phyloP scores from a whole-genome alignment of 1,140 invertebrate species.

The Oncopodura yosiiana region DNA sequence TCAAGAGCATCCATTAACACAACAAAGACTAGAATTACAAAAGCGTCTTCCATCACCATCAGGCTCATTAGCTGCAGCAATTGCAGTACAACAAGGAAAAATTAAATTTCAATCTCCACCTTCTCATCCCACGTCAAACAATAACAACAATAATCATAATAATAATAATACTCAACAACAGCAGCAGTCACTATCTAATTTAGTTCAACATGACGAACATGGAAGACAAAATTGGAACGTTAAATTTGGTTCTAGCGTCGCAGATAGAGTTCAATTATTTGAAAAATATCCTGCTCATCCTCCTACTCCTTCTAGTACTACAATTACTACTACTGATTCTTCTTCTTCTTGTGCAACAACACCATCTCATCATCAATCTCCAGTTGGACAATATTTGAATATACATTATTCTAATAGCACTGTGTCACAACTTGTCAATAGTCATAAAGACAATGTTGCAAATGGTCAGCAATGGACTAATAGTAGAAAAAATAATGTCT shows the following conservation, averaged over 20 bases:
- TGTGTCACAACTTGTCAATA: too few species aligned
- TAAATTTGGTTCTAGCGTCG: slow-evolving; percentile 30
- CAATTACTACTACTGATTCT: slow-evolving; percentile 6
- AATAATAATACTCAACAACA: background rate
- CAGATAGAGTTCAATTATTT: slow-evolving; percentile 34
- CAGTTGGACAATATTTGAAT: too few species aligned
- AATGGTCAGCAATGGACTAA: too few species aligned
- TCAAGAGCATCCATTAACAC: slow-evolving; percentile 44
- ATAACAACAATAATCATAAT: background rate
- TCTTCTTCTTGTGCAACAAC: background rate
- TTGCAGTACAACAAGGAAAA: slow-evolving; percentile 33
- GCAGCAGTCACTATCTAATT: slow-evolving; percentile 9
- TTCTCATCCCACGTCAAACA: background rate
- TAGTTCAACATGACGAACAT: background rate
- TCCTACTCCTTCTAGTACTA: background rate
- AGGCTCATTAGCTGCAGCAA: slow-evolving; percentile 29
- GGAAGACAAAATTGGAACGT: slow-evolving; percentile 27
- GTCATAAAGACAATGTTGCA: too few species aligned
- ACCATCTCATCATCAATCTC: slow-evolving; percentile 3
- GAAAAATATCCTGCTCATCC: slow-evolving; percentile 33
- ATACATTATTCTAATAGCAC: too few species aligned
- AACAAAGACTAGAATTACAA: slow-evolving; percentile 48
- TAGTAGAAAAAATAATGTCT: too few species aligned
- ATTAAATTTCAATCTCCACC: slow-evolving; percentile 27
- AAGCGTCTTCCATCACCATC: slow-evolving; percentile 38